Base-by-base conservation (phyloP, 2,888 invertebrate species). In the Drosophila rubida region DNA sequence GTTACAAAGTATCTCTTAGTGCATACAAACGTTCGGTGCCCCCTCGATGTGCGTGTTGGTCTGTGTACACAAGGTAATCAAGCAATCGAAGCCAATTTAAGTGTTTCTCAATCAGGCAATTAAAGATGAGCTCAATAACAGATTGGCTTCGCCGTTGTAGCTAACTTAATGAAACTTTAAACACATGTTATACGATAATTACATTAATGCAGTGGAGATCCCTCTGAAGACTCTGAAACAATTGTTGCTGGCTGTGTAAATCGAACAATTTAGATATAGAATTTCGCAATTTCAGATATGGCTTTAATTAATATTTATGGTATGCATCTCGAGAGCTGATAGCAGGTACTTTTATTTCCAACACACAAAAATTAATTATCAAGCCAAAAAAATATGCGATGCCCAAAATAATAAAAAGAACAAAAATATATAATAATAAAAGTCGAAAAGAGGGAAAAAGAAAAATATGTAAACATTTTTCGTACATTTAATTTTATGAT, bases 401-500 rank as follows among this genome's bases (percentile, higher is more conserved):
- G 14, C 11, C 27, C 35, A 30, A 46, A 27, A 27, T 23, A 35
- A 44, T 44, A 39, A 45, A 61, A 45, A 66, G 14, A 25, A 32
- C 2, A 35, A 35, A 35, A 14, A 37, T 9, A 25, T 35, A 4
- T n/a, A 27, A 41, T 53, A 53, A 54, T 27, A 42, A 67, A 49
- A 67, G 9, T 13, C 27, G 9, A 23, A 54, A 54, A 14, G 13
- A 2, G 32, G 42, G 41, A 53, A 37, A 7, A 9, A 23, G 14
- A 23, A 55, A 61, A 22, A 50, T 62, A 58, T 57, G 65, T 59
- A 74, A 72, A 74, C 54, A 80, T 84, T 78, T 67, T 78, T 75
- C 66, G 78, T 78, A 69, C 78, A 78, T 80, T 80, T 84, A 72
- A 80, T 80, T 80, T 80, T 67, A 78, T 65, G 78, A 78, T 78